A percentile compares a stretch with the other conserved stretches of the same genome.
phyloP scores from a whole-genome alignment of 2,797 vertebrate genomes.

The Dromococcyx pavoninus region DNA sequence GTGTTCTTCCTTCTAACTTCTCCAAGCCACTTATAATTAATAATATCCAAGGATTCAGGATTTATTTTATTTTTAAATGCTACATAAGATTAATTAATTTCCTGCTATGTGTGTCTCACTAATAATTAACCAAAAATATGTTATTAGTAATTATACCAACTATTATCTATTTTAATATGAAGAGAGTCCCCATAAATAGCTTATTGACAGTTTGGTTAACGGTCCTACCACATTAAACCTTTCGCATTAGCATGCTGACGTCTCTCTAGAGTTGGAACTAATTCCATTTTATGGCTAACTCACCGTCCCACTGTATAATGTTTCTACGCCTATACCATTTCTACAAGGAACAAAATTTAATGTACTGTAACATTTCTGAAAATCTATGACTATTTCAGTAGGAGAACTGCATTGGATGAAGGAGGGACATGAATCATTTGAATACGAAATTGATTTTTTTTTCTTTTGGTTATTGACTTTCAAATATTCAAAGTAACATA shows the following conservation, averaged over 20 bases:
- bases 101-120: not conserved
- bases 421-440: not conserved
- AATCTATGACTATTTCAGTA: not conserved
- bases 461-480: not conserved
- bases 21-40: not conserved
- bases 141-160: not conserved
- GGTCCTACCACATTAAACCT: not conserved
- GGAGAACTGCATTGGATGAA: not conserved
- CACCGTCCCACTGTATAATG: not conserved
- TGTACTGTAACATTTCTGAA: not conserved
- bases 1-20: not conserved
- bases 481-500: not conserved
- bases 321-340: not conserved
- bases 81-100: not conserved
- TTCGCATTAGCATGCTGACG: not conserved
- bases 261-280: not conserved
- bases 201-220: not conserved
- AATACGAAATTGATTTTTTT: not conserved
- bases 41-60: not conserved
- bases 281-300: not conserved
- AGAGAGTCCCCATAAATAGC: not conserved
- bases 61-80: not conserved
- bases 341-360: not conserved
- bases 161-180: not conserved
- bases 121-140: not conserved